Evolutionary conservation across 2,888 invertebrate species (phyloP).

Genomic region (Sinohyriopsis cumingii): DNA sequence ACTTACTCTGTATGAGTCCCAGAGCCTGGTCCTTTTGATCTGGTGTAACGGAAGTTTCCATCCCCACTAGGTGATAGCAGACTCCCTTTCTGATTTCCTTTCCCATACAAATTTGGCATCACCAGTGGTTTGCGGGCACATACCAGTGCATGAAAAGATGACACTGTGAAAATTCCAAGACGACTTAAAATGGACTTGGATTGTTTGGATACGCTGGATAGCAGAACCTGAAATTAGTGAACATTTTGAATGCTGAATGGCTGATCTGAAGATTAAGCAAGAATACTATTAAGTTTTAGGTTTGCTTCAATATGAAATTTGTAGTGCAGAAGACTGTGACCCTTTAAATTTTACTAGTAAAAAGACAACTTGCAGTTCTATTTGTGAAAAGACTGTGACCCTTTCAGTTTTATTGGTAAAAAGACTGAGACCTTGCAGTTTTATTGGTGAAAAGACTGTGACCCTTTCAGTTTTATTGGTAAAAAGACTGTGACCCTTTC

Average conservation of each 20-base stretch:
- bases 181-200: constrained; percentile 96
- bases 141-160: constrained; percentile 97
- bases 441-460: no score
- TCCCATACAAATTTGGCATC: constrained; percentile 59
- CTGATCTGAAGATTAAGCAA: no score
- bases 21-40: background rate
- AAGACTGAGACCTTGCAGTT: no score
- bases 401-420: no score
- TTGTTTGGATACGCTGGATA: constrained; percentile 94
- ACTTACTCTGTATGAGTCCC: constrained; percentile 37
- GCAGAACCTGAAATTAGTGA: constrained; percentile 83
- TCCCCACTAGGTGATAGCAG: constrained; percentile 57
- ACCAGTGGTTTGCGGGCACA: constrained; percentile 89
- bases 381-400: no score
- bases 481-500: no score
- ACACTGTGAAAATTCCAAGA: constrained; percentile 96
- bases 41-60: constrained; percentile 42
- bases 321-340: no score
- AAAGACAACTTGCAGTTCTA: no score
- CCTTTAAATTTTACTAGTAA: no score
- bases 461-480: no score
- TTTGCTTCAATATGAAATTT: no score
- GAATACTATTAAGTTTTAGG: no score
- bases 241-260: background rate
- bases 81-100: constrained; percentile 56